These are phyloP conservation scores for Decapterus maruadsi DNA, from an alignment of 2,797 vertebrate genomes.

Conservation along the genomic window DNA sequence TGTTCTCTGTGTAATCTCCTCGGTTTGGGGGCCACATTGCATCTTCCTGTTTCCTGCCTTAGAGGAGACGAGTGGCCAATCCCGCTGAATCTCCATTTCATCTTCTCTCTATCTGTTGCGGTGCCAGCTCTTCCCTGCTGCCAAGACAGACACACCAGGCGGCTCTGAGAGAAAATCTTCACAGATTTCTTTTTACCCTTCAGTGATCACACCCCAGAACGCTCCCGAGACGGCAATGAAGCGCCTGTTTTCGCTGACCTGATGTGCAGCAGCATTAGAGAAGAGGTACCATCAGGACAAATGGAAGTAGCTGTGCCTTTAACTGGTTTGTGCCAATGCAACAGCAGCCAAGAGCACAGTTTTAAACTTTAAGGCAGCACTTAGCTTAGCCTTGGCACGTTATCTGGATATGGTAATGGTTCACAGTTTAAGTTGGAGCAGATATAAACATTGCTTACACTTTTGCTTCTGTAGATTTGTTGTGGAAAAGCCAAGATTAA, in stretches of 20 bases:
- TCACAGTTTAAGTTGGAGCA: neutral
- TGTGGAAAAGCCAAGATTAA: neutral
- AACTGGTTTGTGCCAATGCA: neutral
- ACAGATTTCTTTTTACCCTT: slow-evolving; percentile 38
- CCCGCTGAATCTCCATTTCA: slow-evolving; percentile 43
- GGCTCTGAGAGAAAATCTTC: slow-evolving; percentile 25
- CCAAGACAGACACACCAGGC: slow-evolving; percentile 36
- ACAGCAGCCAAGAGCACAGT: neutral
- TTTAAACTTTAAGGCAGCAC: too few species aligned
- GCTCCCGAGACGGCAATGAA: neutral
- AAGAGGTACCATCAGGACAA: neutral
- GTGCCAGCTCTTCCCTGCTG: slow-evolving; percentile 54
- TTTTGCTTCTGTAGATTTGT: neutral
- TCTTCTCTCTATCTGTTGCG: slow-evolving; percentile 19
- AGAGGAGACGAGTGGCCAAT: slow-evolving; percentile 38
- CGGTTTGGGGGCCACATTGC: slow-evolving; percentile 52
- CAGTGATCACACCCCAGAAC: slow-evolving; percentile 30
- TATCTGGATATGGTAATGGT: too few species aligned
- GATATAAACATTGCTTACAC: neutral
- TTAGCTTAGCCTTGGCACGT: neutral
- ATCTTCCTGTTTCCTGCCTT: slow-evolving; percentile 54
- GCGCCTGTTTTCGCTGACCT: slow-evolving; percentile 16
- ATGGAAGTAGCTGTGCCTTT: slow-evolving; percentile 13
- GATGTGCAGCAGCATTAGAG: neutral
- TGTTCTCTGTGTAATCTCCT: slow-evolving; percentile 72